Base-by-base conservation (phyloP, 2,888 invertebrate species). In the Laspeyria flexula region DNA sequence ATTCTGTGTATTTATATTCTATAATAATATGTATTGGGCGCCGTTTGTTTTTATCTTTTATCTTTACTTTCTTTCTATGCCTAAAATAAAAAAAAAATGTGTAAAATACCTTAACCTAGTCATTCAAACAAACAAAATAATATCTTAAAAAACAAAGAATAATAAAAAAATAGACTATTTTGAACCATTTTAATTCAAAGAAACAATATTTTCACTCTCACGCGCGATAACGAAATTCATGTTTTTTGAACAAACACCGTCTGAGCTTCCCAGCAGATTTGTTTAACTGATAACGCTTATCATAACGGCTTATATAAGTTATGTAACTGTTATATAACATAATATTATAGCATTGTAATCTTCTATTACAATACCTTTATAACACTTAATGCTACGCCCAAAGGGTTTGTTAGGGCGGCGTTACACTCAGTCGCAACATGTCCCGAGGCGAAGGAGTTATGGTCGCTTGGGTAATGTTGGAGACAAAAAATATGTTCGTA, bases 291-390 rank as follows among this genome's bases (percentile, higher is more conserved):
- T 39, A 45, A 39, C n/a, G 25, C 33, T 38, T 39, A 39, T 38
- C 31, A 25, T 11, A 45, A 15, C 25, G 11, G 9, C 18, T 6
- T 7, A 34, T 5, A 35, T 29, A 39, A 25, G 15, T 34, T 16
- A 40, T 3, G 6, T 25, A 34, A 34, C 25, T 35, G 10, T 41
- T 47, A 47, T 35, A 35, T 38, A 33, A 31, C 31, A 35, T 30
- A 34, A 27, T 40, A 34, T 13, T 16, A 40, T 29, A 29, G 21
- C 18, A 10, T n/a, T 34, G 11, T 47, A 47, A 47, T 47, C 41
- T 40, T 25, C 16, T n/a, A n/a, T n/a, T 39, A 53, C 68, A 63
- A 45, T 63, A 48, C 38, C 48, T 44, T 49, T 49, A 38, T 52
- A 34, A 51, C 43, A 53, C 56, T 57, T 50, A 61, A 56, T 57